Evolutionary conservation across 1,140 invertebrate genomes (phyloP), one percentile per base, ranked within the genome.

Genomic region (Mamestra configurata): DNA sequence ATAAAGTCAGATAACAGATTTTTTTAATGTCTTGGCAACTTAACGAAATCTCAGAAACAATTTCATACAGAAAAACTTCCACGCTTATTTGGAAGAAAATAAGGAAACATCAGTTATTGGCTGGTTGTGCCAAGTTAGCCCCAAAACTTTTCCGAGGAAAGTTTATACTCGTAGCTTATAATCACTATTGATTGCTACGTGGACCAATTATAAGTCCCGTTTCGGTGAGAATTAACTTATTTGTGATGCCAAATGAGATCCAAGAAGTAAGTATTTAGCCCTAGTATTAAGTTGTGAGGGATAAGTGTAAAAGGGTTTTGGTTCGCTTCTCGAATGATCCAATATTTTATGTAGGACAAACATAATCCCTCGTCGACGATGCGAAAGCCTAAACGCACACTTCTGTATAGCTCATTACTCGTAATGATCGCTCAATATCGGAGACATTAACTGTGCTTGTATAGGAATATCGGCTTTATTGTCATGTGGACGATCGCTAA

Each of bases 361-460:
- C 68, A 71, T 71, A 71, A 51, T 71, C 46, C 68, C 46, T 20
- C 15, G 43, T 55, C 27, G 35, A 70, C 15, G 27, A 24, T 46
- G 49, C 35, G 13, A 24, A 57, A 73, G 15, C 35, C 71, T 55
- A 68, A 46, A 68, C 35, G 49, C 35, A 57, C 31, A 24, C 59
- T 64, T 49, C 10, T 73, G 35, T 35, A 73, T 22, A 15, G 71
- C 27, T 73, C 49, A 57, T 73, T 57, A 57, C 27, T 7, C 35
- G 15, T 51, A 72, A 72, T 72, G 68, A 72, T 72, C 43, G 43
- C 49, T 51, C 49, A 53, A 72, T 72, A 53, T 72, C 18, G 49
- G 22, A n/a, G 8, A 72, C 68, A 72, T 72, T 72, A 18, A 4
- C 10, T 59, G 27, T 31, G 10, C n/a, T 64, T 64, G 59, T 37